Evolutionary conservation across 2,113 vertebrate species (phyloP), one percentile per base, ranked within the genome.

Genomic region (Ptychochromis oligacanthus): DNA sequence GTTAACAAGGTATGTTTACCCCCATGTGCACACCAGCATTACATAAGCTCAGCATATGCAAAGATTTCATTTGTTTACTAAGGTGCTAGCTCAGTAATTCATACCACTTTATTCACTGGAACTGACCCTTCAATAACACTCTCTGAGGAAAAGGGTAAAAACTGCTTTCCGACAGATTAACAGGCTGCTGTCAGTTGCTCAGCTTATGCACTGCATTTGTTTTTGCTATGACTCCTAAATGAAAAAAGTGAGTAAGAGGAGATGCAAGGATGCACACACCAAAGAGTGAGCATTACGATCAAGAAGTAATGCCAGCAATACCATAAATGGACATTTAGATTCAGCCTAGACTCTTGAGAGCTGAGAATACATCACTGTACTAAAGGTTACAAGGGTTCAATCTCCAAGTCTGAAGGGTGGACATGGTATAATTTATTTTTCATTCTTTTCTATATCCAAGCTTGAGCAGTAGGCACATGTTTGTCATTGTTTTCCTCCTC

Each of bases 131-230:
- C 40, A 81, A 40, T 85, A 57, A 77, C 49, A 31, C 28, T 10
- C 46, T 49, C 28, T 13, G 46, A 49, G 5, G 5, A 49, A 49
- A 2, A 49, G 46, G 31, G 18, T 36, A 17, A 54, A 49, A 79
- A 14, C 36, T 52, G 28, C 77, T 80, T 62, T n/a, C 24, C 22
- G 78, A 77, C 52, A 82, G 65, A 79, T 82, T 54, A 54, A 86
- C n/a, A 79, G 59, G 34, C 31, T 55, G 13, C 60, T 40, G 34
- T 56, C 28, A 31, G 28, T 70, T 7, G 4, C 31, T 26, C 22
- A 6, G 20, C 8, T 60, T 28, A 46, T 38, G n/a, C 34, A 15
- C 5, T 52, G 59, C 15, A 18, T 74, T 82, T 67, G 46, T 34
- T 64, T 85, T 79, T 59, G 22, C 34, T 38, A 26, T 61, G 31